Evolutionary conservation across 2,888 invertebrate species (phyloP), one percentile per base, ranked within the genome.

Genomic region (Myopa testacea): DNA sequence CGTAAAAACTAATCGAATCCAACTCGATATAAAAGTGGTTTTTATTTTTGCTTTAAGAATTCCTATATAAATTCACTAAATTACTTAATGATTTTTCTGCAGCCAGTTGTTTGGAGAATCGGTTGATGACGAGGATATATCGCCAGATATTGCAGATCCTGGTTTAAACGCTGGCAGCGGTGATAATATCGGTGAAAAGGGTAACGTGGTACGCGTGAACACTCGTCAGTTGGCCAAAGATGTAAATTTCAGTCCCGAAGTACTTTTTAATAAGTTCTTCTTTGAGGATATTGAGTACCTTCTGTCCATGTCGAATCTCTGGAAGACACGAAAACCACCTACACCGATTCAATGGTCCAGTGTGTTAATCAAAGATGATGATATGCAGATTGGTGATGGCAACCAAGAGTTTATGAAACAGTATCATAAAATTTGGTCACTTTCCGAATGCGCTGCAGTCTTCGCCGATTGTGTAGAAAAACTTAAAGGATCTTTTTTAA

Each of bases 21-120:
- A 26, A 26, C 26, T 26, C 26, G 26, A 1, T 26, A 26, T 26
- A 26, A 26, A 26, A 26, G 26, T 26, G 26, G 26, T 26, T 26
- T 26, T 26, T 26, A 26, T 26, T 26, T 26, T 26, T 26, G 26
- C 26, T 26, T 26, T 26, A 40, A 40, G 40, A 4, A 38, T 38
- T 50, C n/a, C 4, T 50, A 19, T 50, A 50, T n/a, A 52, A 72
- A 71, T 37, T 60, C 5, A 4, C 19, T 63, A n/a, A 55, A 26
- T 67, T 40, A 8, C 6, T 4, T 10, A 4, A 38, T 26, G 5
- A 45, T 37, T 34, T 10, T 78, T 37, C 89, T 91, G 19, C 86
- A 96, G 95, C 90, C 99, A 99, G 90, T 91, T 99, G 19, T 99
- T 98, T 91, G 99, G 99, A 0, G 98, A 98, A 90, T 94, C 94